Evolutionary conservation across 2,888 invertebrate species (phyloP).

Genomic region (Cheilosia vulpina): DNA sequence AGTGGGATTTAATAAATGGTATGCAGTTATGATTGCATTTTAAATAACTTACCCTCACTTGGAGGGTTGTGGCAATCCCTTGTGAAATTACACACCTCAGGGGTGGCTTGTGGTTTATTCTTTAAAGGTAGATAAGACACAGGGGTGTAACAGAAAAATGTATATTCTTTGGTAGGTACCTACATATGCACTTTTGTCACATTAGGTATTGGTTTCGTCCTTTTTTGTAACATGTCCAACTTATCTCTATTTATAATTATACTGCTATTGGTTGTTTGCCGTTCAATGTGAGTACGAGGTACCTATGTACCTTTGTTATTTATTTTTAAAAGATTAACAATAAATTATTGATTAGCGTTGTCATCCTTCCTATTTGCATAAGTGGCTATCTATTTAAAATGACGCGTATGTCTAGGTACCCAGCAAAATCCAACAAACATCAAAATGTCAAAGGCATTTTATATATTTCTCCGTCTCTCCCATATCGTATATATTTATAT

Average conservation of each 20-base stretch:
- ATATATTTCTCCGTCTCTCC: neutral
- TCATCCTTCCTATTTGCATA: neutral
- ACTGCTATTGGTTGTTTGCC: neutral
- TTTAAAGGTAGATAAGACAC: neutral
- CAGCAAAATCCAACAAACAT: neutral
- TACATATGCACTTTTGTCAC: constrained; percentile 10
- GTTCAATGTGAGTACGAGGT: too few relatives aligned
- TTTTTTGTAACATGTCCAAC: constrained; percentile 10
- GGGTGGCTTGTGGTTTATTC: constrained; percentile 29
- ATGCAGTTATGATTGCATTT: too few relatives aligned
- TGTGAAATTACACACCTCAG: constrained; percentile 16
- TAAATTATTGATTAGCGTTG: too few relatives aligned
- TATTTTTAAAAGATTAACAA: too few relatives aligned
- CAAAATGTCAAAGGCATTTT: neutral
- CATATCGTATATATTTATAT: neutral
- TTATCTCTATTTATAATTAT: neutral
- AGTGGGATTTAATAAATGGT: too few relatives aligned
- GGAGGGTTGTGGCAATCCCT: neutral
- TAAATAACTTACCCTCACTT: too few relatives aligned
- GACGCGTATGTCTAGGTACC: neutral
- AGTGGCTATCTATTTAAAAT: neutral
- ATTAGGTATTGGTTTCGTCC: constrained; percentile 11
- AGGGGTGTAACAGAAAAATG: constrained; percentile 15
- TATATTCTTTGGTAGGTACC: neutral
- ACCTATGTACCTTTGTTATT: too few relatives aligned